phyloP scores from a whole-genome alignment of 2,888 invertebrate species.

The Neoscelio sp. region DNA sequence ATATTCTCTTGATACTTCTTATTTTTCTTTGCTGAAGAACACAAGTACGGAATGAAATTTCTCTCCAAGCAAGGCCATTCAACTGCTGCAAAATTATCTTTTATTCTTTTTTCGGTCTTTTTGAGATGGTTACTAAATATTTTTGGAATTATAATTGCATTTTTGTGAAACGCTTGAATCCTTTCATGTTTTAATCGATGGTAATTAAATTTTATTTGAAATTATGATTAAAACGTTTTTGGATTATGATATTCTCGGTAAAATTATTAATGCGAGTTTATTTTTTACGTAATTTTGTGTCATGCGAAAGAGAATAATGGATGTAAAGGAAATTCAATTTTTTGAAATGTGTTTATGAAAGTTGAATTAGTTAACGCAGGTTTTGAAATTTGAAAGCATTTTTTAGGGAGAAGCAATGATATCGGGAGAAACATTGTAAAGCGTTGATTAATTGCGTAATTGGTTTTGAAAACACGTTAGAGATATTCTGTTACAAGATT shows the following conservation, averaged over 20 bases:
- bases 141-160: slow-evolving; percentile 8
- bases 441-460: not conserved
- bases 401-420: no score
- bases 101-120: slow-evolving; percentile 7
- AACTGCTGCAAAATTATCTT: slow-evolving; percentile 13
- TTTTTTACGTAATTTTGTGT: slow-evolving; percentile 38
- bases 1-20: no score
- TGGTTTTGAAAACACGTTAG: not conserved
- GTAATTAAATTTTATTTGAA: slow-evolving; percentile 30
- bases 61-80: slow-evolving; percentile 2
- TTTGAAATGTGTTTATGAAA: slow-evolving; percentile 45
- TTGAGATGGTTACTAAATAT: not conserved
- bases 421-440: no score
- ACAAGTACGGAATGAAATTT: slow-evolving; percentile 43
- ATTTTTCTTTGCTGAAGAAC: slow-evolving; percentile 50
- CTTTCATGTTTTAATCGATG: slow-evolving; percentile 12
- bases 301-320: slow-evolving; percentile 25
- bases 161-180: not conserved
- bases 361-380: slow-evolving; percentile 37
- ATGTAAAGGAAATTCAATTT: slow-evolving; percentile 23
- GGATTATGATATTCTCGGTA: slow-evolving; percentile 10
- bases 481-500: no score
- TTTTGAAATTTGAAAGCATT: not conserved
- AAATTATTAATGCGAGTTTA: slow-evolving; percentile 35
- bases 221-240: slow-evolving; percentile 26